Evolutionary conservation across 2,797 vertebrate genomes (phyloP).

Genomic region (Clangula hyemalis): DNA sequence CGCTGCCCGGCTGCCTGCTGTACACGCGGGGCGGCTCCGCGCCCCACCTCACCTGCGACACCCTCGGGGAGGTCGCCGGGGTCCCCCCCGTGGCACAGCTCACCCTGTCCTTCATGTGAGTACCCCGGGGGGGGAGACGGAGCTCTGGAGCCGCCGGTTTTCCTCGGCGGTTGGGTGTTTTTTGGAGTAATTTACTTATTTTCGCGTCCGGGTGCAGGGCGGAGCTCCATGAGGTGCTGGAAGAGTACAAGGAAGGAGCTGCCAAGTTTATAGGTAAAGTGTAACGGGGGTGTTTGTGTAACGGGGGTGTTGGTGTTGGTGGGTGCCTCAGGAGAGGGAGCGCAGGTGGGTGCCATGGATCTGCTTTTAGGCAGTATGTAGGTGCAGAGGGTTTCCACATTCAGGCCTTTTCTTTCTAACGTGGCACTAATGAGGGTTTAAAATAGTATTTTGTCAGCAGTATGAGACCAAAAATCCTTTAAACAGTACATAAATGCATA

Average conservation of each 20-base stretch:
- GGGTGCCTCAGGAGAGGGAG: background rate
- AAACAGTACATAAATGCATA: background rate
- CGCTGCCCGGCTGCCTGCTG: constrained; percentile 90
- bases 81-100: constrained; percentile 88
- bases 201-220: constrained; percentile 79
- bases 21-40: constrained; percentile 89
- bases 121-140: too few relatives aligned
- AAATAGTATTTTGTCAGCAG: background rate
- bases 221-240: constrained; percentile 91
- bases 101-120: constrained; percentile 88
- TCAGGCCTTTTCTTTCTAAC: background rate
- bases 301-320: too few relatives aligned
- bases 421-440: background rate
- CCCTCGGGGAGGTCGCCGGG: constrained; percentile 78
- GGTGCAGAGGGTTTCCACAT: background rate
- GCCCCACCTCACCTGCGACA: constrained; percentile 92
- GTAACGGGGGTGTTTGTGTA: background rate
- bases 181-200: background rate
- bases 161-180: too few relatives aligned
- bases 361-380: background rate
- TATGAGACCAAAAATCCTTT: background rate
- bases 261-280: constrained; percentile 91
- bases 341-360: background rate
- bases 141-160: too few relatives aligned
- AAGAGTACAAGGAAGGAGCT: constrained; percentile 91